Conservation (phyloP, 2,113 vertebrate species). For the Labeo rohita region DNA sequence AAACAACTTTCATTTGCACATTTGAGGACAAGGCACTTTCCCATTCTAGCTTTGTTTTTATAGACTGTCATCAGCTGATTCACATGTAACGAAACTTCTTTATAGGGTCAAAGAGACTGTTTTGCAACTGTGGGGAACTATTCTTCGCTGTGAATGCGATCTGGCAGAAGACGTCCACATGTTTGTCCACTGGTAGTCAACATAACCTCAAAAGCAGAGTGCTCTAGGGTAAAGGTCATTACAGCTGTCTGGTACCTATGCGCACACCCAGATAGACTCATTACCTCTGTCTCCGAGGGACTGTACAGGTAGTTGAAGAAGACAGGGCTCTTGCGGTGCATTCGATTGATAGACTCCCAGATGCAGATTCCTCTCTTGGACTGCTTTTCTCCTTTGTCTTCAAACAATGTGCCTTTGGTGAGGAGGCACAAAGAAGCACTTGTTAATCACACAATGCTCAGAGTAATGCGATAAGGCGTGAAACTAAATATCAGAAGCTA, state of each 20-base stretch:
- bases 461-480: constrained; percentile 38
- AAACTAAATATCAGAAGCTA: constrained; percentile 16
- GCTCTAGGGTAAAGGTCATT: constrained; percentile 45
- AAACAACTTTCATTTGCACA: constrained; percentile 40
- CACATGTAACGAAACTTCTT: not conserved
- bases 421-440: constrained; percentile 53
- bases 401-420: constrained; percentile 87
- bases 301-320: constrained; percentile 97
- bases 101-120: constrained; percentile 43
- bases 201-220: constrained; percentile 35
- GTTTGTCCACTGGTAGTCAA: constrained; percentile 18
- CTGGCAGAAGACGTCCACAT: constrained; percentile 37
- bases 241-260: constrained; percentile 22
- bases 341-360: constrained; percentile 94
- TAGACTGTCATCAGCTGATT: not conserved
- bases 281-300: constrained; percentile 83
- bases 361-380: constrained; percentile 91
- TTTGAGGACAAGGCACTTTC: not conserved
- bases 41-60: not conserved
- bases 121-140: constrained; percentile 44
- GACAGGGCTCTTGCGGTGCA: constrained; percentile 89
- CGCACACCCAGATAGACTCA: constrained; percentile 55
- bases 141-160: constrained; percentile 23
- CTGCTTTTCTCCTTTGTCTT: constrained; percentile 96
- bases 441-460: constrained; percentile 35